Evolutionary conservation across 2,113 vertebrate genomes (phyloP).

Genomic region (Erythrolamprus reginae): DNA sequence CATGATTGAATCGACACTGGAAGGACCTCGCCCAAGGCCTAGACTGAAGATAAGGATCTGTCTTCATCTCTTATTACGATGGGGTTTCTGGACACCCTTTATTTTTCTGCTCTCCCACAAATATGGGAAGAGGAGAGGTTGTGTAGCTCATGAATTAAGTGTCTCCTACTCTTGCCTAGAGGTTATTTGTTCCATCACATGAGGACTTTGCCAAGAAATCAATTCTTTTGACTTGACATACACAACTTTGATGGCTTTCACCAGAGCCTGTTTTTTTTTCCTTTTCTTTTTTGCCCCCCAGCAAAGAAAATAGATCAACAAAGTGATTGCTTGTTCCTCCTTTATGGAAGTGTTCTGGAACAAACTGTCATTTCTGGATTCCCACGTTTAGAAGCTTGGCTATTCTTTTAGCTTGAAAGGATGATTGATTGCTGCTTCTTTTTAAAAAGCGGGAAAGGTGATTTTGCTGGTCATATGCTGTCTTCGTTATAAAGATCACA

Average conservation of each 20-base stretch:
- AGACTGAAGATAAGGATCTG: neutral
- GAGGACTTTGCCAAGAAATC: neutral
- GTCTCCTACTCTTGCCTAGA: neutral
- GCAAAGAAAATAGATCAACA: neutral
- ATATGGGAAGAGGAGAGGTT: neutral
- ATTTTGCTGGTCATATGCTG: neutral
- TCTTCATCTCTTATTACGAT: neutral
- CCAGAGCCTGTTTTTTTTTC: neutral
- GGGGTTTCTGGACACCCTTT: neutral
- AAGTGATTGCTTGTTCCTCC: neutral
- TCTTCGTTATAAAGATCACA: neutral
- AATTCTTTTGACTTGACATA: neutral
- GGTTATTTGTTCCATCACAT: neutral
- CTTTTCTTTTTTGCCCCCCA: neutral
- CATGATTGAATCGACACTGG: neutral
- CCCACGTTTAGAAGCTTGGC: neutral
- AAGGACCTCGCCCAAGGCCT: neutral
- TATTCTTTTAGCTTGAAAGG: neutral
- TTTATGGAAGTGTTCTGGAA: neutral
- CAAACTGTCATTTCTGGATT: neutral
- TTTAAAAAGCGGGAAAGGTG: neutral
- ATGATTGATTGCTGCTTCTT: neutral
- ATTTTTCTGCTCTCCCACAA: neutral
- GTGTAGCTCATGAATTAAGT: too few species aligned
- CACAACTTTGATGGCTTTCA: neutral